Base-by-base conservation (phyloP, 2,888 invertebrate species). In the Lymantria dispar region DNA sequence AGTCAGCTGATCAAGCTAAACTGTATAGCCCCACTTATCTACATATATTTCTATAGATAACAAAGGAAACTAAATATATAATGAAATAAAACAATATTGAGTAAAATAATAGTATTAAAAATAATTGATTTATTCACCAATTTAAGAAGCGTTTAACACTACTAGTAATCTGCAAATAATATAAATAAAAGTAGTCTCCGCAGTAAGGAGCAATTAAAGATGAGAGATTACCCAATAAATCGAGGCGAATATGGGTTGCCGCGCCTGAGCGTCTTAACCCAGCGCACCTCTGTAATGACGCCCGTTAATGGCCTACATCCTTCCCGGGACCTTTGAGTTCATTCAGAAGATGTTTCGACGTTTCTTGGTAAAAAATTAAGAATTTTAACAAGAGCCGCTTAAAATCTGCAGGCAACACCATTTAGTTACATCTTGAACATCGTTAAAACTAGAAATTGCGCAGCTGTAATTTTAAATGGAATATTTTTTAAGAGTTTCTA, bases 291-390 rank as follows among this genome's bases (percentile, higher is more conserved):
- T 58, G 68, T 82, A 84, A 85, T 80, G 78, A 77, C 73, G 70
- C 68, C 62, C 62, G 76, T 78, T 87, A 87, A 87, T 86, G 81
- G 81, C 60, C 65, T 57, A 80, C 85, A 86, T 87, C 85, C 87
- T 85, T 78, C 76, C 72, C 76, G 70, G 68, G 72, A 61, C 71
- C 74, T 78, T 80, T 77, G 74, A 74, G 68, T 56, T 70, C 66
- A 58, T 76, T 77, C 70, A 63, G 70, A 70, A 64, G 68, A 72
- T 76, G 79, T 76, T 72, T 68, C 52, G 51, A 52, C 54, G 61
- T 68, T 67, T 22, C 22, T 67, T 62, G 64, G 64, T 56, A 54
- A 61, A 69, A 66, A 64, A 60, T 45, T 64, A 13, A 57, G 64
- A 65, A 65, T 66, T 60, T 68, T 68, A 58, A 66, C 52, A 55